phyloP scores from a whole-genome alignment of 2,797 vertebrate genomes.

The Scolopax bukidnonensis region DNA sequence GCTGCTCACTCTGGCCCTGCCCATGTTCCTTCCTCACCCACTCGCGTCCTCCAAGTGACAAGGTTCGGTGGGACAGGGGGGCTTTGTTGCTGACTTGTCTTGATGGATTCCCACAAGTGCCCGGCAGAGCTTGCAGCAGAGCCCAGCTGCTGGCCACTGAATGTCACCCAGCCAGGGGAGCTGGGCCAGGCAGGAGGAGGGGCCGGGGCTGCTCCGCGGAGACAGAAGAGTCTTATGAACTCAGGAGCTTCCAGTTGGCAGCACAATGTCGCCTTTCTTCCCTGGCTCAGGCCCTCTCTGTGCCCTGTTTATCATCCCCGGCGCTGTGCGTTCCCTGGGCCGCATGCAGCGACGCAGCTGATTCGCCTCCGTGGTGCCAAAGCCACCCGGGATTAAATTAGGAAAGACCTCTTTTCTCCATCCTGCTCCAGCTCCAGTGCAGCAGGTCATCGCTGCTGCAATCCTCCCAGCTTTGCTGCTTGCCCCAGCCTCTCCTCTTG shows the following conservation, averaged over 20 bases:
- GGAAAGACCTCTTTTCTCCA: neutral
- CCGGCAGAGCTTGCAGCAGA: neutral
- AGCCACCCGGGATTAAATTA: neutral
- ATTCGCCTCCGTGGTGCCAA: constrained; percentile 26
- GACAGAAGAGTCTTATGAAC: constrained; percentile 52
- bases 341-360: neutral
- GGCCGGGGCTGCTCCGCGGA: neutral
- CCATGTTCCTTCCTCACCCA: rapidly evolving
- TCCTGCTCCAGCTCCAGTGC: neutral
- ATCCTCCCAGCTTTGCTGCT: neutral
- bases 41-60: neutral
- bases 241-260: constrained; percentile 27
- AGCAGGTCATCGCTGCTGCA: neutral
- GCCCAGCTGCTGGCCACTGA: constrained; percentile 41
- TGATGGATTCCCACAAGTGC: neutral
- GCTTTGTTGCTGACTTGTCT: neutral
- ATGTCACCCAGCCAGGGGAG: constrained; percentile 10
- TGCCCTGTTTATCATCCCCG: neutral
- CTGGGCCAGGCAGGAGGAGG: constrained; percentile 36
- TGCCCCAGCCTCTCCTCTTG: neutral
- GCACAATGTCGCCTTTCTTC: constrained; percentile 75
- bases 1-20: neutral
- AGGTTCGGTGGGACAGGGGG: neutral
- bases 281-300: constrained; percentile 29
- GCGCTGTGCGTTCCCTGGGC: neutral